Evolutionary conservation across 2,888 invertebrate genomes (phyloP), one percentile per base, ranked within the genome.

Genomic region (Catocala sponsa): DNA sequence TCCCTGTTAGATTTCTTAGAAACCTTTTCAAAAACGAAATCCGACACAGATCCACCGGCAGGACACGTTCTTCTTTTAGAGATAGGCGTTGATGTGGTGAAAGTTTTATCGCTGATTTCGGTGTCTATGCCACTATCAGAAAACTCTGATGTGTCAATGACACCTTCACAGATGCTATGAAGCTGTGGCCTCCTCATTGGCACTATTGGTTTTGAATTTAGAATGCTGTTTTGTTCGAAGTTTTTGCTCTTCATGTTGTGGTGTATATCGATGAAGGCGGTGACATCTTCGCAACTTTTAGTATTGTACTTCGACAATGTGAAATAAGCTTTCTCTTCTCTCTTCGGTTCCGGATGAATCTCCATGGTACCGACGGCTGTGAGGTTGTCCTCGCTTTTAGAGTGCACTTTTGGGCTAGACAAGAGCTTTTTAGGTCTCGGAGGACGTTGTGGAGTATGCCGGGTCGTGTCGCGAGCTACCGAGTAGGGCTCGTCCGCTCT

Each of bases 381-480:
- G 15, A 94, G 84, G 78, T 94, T 94, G 68, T 93, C 92, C 75
- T 93, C 94, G 72, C 94, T 94, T 80, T 87, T 92, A 12, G 92
- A 92, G 15, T 86, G 70, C 55, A 84, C 69, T 82, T 90, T 90
- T 12, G 86, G 55, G 43, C 85, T 86, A 15, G 80, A 79, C 35
- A 78, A 79, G 41, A 80, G 69, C 70, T 85, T 86, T 65, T 86
- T 88, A 12, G 79, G 79, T 68, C 94, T 85, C 38, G 87, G 89
- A 33, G 94, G 94, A 33, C 89, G 87, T 59, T 81, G 78, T 38
- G 93, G 93, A 54, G 87, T 84, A 70, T 79, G 74, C 61, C 85
- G 84, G 42, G 82, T 76, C 71, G 71, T 68, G 68, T 80, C 80
- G 42, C 82, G 84, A 66, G 82, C 71, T 42, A 81, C 66, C n/a